These are phyloP conservation scores for Pleuronectes platessa DNA, from an alignment of 2,113 vertebrate genomes.

Conservation along the genomic window DNA sequence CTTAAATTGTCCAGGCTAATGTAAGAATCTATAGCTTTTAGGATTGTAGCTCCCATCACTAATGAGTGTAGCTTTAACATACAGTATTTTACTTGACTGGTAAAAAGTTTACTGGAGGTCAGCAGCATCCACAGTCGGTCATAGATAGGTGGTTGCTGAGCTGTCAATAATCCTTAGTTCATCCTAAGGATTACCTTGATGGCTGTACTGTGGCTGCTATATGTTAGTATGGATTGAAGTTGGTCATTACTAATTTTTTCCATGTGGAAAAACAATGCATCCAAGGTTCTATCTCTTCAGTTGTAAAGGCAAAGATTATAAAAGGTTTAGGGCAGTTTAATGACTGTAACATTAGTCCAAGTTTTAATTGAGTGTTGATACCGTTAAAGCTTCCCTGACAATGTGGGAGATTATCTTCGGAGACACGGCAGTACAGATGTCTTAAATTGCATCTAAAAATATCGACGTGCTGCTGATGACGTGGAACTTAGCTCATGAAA, in stretches of 20 bases:
- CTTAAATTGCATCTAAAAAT: constrained; percentile 30
- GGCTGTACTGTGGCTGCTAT: neutral
- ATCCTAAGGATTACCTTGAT: neutral
- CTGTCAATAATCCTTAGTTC: neutral
- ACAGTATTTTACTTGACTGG: neutral
- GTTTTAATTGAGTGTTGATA: neutral
- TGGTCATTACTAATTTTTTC: no score
- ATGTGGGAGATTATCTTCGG: neutral
- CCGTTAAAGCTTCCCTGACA: constrained; percentile 3
- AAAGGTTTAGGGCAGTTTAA: neutral
- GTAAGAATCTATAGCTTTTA: neutral
- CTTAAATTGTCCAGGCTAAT: no score
- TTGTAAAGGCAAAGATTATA: neutral
- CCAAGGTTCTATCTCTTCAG: no score
- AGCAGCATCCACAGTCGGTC: neutral
- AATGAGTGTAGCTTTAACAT: neutral
- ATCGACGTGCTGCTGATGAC: neutral
- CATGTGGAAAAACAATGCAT: no score
- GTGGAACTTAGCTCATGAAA: neutral
- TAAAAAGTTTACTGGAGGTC: neutral
- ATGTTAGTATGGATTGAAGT: neutral
- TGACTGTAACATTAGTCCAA: neutral
- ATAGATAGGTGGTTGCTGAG: neutral
- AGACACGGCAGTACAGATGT: neutral
- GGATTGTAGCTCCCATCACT: neutral